A percentile compares a stretch with the other conserved stretches of the same genome.
phyloP scores from a whole-genome alignment of 2,797 vertebrate genomes.

The Borostomias antarcticus region DNA sequence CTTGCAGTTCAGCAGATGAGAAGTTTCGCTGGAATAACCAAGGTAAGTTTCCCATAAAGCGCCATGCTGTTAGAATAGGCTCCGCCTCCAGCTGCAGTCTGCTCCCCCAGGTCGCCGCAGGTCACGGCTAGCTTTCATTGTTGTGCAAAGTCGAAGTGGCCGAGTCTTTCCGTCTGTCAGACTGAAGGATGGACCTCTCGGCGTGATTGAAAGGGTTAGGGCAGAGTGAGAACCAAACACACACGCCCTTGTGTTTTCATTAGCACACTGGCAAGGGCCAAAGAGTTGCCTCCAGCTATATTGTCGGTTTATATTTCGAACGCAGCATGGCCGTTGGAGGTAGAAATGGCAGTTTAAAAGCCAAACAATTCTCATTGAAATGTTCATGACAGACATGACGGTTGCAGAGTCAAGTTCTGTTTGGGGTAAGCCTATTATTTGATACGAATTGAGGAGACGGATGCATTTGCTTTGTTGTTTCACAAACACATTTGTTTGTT shows the following conservation, averaged over 20 bases:
- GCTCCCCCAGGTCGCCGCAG: neutral
- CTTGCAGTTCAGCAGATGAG: constrained; percentile 93
- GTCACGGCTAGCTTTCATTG: constrained; percentile 25
- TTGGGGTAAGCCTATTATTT: neutral
- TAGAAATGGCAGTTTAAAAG: neutral
- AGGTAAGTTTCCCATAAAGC: constrained; percentile 75
- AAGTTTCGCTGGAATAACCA: constrained; percentile 98
- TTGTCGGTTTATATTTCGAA: neutral
- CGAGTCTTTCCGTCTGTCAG: constrained; percentile 26
- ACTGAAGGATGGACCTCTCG: constrained; percentile 13
- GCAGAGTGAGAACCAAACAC: neutral
- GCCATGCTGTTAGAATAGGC: neutral
- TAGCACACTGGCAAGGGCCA: neutral
- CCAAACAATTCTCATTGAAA: neutral
- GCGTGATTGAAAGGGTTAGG: neutral
- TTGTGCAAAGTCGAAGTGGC: constrained; percentile 23
- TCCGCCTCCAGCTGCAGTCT: neutral
- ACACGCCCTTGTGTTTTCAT: neutral
- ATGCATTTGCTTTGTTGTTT: too few relatives aligned
- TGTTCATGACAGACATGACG: neutral
- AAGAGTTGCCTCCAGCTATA: too few relatives aligned
- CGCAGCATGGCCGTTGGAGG: neutral
- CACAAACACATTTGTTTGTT: neutral
- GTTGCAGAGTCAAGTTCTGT: neutral
- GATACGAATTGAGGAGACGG: too few relatives aligned